phyloP scores from a whole-genome alignment of 2,797 vertebrate species.

The Neomorphus geoffroyi region DNA sequence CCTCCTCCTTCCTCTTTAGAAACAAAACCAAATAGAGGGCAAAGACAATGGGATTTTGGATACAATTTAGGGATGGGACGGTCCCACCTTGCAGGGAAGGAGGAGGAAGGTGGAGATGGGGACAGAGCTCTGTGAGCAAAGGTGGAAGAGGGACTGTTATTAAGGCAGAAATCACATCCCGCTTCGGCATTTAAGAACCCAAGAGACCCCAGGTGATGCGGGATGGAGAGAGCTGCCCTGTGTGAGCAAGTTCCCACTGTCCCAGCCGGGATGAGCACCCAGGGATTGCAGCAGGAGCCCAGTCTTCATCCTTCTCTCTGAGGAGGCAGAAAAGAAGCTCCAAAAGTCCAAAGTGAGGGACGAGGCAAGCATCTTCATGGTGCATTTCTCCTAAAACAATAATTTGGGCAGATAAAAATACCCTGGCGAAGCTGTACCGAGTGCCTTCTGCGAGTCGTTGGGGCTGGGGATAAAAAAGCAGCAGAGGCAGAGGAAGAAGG shows the following conservation, averaged over 20 bases:
- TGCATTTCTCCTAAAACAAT: background rate
- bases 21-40: background rate
- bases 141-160: background rate
- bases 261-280: fast-evolving
- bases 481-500: background rate
- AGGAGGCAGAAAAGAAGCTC: background rate
- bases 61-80: fast-evolving
- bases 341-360: background rate
- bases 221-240: background rate
- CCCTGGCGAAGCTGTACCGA: fast-evolving
- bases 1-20: background rate
- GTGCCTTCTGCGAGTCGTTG: background rate
- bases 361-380: fast-evolving
- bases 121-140: background rate
- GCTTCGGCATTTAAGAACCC: fast-evolving
- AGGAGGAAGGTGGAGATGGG: background rate
- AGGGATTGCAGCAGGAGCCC: background rate
- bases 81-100: background rate
- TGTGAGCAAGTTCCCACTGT: fast-evolving
- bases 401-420: background rate
- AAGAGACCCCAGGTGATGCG: fast-evolving
- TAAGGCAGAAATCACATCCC: background rate
- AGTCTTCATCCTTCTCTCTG: fast-evolving
- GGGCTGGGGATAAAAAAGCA: background rate
- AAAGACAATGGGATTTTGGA: background rate